Evolutionary conservation across 2,113 vertebrate species (phyloP).

Genomic region (Chlamydotis undulata): DNA sequence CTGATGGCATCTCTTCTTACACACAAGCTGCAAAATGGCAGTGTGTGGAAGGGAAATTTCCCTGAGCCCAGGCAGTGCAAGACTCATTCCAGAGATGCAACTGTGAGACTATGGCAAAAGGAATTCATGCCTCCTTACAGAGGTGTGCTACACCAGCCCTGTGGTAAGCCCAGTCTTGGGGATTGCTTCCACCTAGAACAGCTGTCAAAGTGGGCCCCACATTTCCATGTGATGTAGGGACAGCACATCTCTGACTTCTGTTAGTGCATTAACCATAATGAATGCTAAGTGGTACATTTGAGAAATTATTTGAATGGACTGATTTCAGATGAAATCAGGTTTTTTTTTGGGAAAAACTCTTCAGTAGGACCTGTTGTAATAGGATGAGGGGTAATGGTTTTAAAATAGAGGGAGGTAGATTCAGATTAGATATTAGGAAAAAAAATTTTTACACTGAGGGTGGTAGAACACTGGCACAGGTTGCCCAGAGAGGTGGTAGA

Average conservation of each 20-base stretch:
- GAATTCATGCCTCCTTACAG: background rate
- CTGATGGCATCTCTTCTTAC: background rate
- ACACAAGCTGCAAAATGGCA: background rate
- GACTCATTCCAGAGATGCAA: background rate
- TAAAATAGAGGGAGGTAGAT: too few relatives aligned
- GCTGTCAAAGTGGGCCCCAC: accelerated
- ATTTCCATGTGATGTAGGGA: background rate
- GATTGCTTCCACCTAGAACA: background rate
- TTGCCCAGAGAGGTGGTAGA: too few relatives aligned
- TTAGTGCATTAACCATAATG: background rate
- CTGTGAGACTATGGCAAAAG: background rate
- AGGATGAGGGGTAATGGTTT: too few relatives aligned
- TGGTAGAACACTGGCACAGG: too few relatives aligned
- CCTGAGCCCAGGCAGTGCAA: accelerated
- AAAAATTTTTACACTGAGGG: too few relatives aligned
- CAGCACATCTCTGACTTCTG: background rate
- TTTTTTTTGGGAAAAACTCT: too few relatives aligned
- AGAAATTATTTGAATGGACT: background rate
- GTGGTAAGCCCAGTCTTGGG: background rate
- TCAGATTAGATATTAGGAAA: too few relatives aligned
- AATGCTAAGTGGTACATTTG: background rate
- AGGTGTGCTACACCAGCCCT: background rate
- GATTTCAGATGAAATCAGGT: background rate
- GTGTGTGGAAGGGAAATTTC: background rate
- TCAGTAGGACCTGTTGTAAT: too few relatives aligned